Conservation (phyloP, 2,888 invertebrate genomes). For the Masnerella sp. region DNA sequence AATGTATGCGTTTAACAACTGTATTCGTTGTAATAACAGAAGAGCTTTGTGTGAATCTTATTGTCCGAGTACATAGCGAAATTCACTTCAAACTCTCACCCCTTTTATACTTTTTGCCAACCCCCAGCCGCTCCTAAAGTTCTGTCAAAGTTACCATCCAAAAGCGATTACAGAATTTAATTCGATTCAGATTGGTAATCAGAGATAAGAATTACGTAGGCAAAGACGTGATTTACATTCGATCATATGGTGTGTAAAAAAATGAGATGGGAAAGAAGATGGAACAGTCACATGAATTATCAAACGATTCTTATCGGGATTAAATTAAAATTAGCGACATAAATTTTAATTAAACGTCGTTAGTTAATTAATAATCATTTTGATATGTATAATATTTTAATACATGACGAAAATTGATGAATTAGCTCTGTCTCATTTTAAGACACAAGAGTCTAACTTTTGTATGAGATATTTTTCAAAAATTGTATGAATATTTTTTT, state of each 20-base stretch:
- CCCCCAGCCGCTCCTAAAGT: slow-evolving; percentile 8
- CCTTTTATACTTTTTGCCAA: slow-evolving; percentile 4
- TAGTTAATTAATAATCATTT: neutral
- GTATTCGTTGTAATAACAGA: slow-evolving; percentile 18
- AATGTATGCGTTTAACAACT: slow-evolving; percentile 28
- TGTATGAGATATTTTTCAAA: no score
- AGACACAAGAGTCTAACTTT: no score
- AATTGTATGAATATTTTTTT: no score
- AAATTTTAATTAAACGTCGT: slow-evolving; percentile 29
- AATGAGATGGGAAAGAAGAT: neutral
- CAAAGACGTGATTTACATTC: slow-evolving; percentile 5
- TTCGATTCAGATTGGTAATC: slow-evolving; percentile 21
- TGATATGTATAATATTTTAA: neutral
- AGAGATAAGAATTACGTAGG: slow-evolving; percentile 3
- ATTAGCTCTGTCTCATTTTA: no score
- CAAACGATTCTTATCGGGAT: slow-evolving; percentile 9
- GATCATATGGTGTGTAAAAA: neutral
- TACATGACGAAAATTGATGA: neutral
- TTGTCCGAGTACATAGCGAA: slow-evolving; percentile 23
- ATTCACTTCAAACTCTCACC: slow-evolving; percentile 44
- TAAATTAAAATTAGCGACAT: slow-evolving; percentile 10
- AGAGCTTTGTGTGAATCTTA: slow-evolving; percentile 38
- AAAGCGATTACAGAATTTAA: slow-evolving; percentile 25
- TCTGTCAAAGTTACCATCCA: slow-evolving; percentile 16
- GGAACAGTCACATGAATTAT: neutral